Conservation (phyloP, 37 sponge, comb jelly and placozoan species). For the Tethya wilhelma region DNA sequence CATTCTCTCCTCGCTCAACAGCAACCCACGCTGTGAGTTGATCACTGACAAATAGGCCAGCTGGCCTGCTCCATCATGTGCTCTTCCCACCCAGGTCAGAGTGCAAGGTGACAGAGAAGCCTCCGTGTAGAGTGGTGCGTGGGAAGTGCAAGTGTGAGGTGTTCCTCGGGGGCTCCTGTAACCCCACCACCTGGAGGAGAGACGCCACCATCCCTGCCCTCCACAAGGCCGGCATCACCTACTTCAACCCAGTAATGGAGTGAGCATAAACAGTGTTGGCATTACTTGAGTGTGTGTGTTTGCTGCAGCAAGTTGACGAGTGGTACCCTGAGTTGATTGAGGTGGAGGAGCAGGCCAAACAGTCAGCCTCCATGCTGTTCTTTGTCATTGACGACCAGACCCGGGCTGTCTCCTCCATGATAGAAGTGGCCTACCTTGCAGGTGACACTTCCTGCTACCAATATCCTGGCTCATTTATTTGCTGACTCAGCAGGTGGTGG, state of each 20-base stretch:
- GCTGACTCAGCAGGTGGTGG: neutral
- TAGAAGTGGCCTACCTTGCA: conserved; percentile 76
- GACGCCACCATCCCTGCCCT: conserved; percentile 81
- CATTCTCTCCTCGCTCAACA: conserved; percentile 1
- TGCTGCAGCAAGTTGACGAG: conserved; percentile 86
- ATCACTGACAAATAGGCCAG: neutral
- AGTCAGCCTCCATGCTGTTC: conserved; percentile 65
- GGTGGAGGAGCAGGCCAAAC: conserved; percentile 87
- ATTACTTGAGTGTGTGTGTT: no score
- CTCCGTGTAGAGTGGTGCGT: no score
- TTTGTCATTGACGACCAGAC: conserved; percentile 92
- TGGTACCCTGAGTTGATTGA: conserved; percentile 91
- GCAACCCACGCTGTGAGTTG: neutral
- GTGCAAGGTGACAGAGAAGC: no score
- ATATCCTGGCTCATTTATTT: neutral
- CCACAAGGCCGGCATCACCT: conserved; percentile 63
- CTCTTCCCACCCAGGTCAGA: neutral
- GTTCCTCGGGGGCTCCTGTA: conserved; percentile 94
- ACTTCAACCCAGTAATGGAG: conserved; percentile 80
- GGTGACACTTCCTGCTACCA: conserved; percentile 33
- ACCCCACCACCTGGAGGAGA: conserved; percentile 93
- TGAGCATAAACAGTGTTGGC: neutral
- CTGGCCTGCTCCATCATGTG: neutral
- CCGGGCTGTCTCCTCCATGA: conserved; percentile 84
- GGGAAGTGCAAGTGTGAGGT: conserved; percentile 38